Base-by-base conservation (phyloP, 2,797 vertebrate species). In the Cyclura pinguis region DNA sequence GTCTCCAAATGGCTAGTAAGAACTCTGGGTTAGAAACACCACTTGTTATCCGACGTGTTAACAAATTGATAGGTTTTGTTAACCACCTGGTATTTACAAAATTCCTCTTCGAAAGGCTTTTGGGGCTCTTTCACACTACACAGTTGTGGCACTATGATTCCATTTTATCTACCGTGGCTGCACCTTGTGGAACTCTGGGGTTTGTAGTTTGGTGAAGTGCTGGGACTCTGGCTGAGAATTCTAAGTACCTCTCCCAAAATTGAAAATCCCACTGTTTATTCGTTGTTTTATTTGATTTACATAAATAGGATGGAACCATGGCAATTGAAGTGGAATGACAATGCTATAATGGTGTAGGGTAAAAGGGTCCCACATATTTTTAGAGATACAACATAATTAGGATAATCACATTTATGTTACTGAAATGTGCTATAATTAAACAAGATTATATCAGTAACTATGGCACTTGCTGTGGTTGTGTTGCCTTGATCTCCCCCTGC, bases 1-100 rank as follows among this genome's bases (percentile, higher is more conserved):
- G 93, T 93, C 94, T 95, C 91, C 92, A 88, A 92, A 91, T 91
- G 88, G 89, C 94, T 92, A 93, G 93, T 95, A 95, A 92, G 73
- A 95, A 94, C 7, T 47, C 12, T 62, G 24, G 9, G 7, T 86
- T 82, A 74, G 50, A 27, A 74, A 64, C 8, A 32, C 50, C 10
- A n/a, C 32, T 52, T 42, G 13, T 32, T 72, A 20, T 32, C 64
- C 80, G 78, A 74, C 27, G 7, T 47, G 27, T 20, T 74, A 27
- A 59, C 24, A 42, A 9, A 29, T 59, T 47, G 32, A 24, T 42
- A 27, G 32, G 42, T 5, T 35, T 18, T 80, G 22, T 69, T 29
- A 69, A 29, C 27, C 67, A 69, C 27, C 22, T 81, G 20, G 29
- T 29, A 69, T 27, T 69, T 57, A 38, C 32, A 69, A 69, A 69